Conservation (phyloP, 2,888 invertebrate species). For the Diplazon laetatorius region DNA sequence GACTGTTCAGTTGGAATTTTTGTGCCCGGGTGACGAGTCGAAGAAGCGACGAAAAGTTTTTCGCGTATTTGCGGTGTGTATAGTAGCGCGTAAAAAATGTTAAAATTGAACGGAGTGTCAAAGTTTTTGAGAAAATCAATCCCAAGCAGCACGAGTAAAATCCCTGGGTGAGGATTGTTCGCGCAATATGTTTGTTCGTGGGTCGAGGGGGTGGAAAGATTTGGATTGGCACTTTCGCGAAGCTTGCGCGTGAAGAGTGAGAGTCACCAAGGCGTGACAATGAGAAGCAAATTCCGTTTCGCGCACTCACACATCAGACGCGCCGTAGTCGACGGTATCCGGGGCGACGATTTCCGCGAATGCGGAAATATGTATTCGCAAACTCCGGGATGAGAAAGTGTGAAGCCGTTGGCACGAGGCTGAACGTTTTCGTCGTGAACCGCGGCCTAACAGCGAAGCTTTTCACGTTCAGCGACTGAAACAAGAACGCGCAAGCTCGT, state of each 20-base stretch:
- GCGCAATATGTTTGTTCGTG: background rate
- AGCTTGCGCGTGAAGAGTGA: too few relatives aligned
- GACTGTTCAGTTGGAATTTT: background rate
- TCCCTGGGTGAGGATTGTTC: conserved; percentile 3
- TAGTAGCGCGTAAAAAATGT: background rate
- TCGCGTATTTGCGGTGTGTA: background rate
- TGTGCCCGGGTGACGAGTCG: background rate
- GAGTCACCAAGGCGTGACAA: background rate
- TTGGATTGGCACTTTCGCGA: conserved; percentile 19
- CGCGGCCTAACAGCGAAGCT: too few relatives aligned
- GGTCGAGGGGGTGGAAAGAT: background rate
- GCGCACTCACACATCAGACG: background rate
- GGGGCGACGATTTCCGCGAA: conserved; percentile 40
- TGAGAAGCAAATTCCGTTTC: conserved; percentile 7
- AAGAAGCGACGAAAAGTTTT: background rate
- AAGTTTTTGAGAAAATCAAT: conserved; percentile 4
- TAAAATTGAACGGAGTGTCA: background rate
- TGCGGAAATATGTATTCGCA: conserved; percentile 40
- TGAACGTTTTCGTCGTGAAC: too few relatives aligned
- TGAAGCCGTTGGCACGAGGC: too few relatives aligned
- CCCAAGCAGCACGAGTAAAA: background rate
- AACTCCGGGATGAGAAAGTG: too few relatives aligned
- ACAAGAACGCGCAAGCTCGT: conserved; percentile 15
- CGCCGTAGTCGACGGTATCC: background rate
- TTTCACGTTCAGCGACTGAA: background rate